phyloP scores from a whole-genome alignment of 2,888 invertebrate species.

The Calephelis perditalis region DNA sequence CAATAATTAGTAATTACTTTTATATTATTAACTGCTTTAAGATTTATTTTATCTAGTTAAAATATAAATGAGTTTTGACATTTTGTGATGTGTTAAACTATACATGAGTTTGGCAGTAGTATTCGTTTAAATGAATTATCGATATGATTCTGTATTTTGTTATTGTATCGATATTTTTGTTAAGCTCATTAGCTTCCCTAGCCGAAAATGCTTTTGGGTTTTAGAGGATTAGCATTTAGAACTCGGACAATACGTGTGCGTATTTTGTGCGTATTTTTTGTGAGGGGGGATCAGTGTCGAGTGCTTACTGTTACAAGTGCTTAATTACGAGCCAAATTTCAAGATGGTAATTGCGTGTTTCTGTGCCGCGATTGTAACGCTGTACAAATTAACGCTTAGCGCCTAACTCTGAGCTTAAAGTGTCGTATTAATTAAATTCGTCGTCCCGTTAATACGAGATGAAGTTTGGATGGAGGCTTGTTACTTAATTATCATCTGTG shows the following conservation, averaged over 20 bases:
- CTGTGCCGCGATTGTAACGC: slow-evolving; percentile 25
- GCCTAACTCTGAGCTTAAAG: slow-evolving; percentile 16
- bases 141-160: background rate
- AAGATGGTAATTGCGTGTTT: slow-evolving; percentile 29
- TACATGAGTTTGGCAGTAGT: too few relatives aligned
- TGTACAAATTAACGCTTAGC: slow-evolving; percentile 18
- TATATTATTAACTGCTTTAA: too few relatives aligned
- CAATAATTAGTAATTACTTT: too few relatives aligned
- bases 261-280: slow-evolving; percentile 25
- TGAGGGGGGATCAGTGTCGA: slow-evolving; percentile 23
- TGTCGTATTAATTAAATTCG: slow-evolving; percentile 17
- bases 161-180: background rate
- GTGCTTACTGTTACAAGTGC: slow-evolving; percentile 28
- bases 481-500: slow-evolving; percentile 8
- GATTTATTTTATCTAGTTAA: too few relatives aligned
- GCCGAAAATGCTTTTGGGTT: background rate
- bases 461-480: slow-evolving; percentile 3
- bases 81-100: too few relatives aligned
- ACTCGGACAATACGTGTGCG: slow-evolving; percentile 28
- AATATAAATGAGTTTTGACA: too few relatives aligned
- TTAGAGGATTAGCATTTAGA: slow-evolving; percentile 28
- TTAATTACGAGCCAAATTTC: slow-evolving; percentile 33
- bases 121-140: too few relatives aligned
- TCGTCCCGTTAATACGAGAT: slow-evolving; percentile 16
- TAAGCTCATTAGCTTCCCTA: background rate